Base-by-base conservation (phyloP, 2,113 vertebrate species). In the Ictidomys tridecemlineatus region DNA sequence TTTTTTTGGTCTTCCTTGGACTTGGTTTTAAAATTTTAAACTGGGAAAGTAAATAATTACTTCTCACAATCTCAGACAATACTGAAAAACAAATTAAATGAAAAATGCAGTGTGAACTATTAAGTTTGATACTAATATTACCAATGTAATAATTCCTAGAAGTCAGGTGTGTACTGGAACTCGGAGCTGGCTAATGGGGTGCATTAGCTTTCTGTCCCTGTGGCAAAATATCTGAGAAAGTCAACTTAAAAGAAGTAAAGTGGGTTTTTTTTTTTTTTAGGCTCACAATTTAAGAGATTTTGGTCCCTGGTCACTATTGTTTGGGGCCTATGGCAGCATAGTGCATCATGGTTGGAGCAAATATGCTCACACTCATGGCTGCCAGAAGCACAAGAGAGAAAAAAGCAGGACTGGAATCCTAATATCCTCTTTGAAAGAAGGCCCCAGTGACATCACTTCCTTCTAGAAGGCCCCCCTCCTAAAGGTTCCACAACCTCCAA, bases 21-120 rank as follows among this genome's bases (percentile, higher is more conserved):
- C 51, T 88, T 80, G 30, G 32, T 51, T 96, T 95, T n/a, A 20
- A 85, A 76, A 20, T 91, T 77, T 89, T 14, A 88, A 84, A 28
- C 13, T 94, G 26, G 4, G 4, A 76, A 93, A 88, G 17, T 80
- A 65, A 86, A 61, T 82, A 8, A 80, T 72, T 82, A 67, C 32
- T 84, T 79, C 5, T 42, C 17, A 89, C 84, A 88, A 82, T 70
- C n/a, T 83, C 20, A 39, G 8, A 56, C 1, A 18, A 22, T 22
- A 61, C 34, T 34, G 16, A 90, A 63, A 87, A 12, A 78, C 45
- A 51, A 72, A 63, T 1, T 10, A 63, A 13, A 10, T 39, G 39
- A 70, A 82, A 94, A 69, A 45, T 9, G 2, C 18, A 92, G 9
- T 34, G 12, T 16, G 9, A 28, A 78, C 12, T 53, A 89, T 51